Conservation (phyloP, 2,797 vertebrate genomes). For the Naso thynnoides region DNA sequence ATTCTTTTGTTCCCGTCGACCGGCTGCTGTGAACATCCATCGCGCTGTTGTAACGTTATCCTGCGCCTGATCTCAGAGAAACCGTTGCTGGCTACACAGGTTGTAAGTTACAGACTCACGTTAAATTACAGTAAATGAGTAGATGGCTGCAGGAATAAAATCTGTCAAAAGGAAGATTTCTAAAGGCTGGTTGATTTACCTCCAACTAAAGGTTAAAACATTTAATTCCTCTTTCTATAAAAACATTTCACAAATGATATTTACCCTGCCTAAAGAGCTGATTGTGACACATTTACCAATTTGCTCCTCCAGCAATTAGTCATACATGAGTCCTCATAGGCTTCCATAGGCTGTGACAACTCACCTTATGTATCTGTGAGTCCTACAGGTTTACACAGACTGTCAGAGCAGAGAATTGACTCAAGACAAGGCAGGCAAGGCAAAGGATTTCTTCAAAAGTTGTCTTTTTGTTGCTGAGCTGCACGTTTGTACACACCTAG, state of each 20-base stretch:
- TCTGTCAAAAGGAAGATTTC: not conserved
- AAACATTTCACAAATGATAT: too few relatives aligned
- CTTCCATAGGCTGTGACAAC: conserved; percentile 12
- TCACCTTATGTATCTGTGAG: not conserved
- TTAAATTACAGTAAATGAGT: conserved; percentile 9
- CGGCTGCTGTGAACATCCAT: conserved; percentile 1
- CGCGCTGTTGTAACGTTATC: conserved; percentile 18
- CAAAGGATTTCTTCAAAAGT: too few relatives aligned
- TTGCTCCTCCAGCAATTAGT: not conserved
- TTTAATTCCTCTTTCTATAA: too few relatives aligned
- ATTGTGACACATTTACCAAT: not conserved
- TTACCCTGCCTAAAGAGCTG: not conserved
- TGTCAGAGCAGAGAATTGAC: not conserved
- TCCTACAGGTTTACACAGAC: not conserved
- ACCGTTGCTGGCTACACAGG: conserved; percentile 24
- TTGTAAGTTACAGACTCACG: conserved; percentile 8
- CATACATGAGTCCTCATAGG: not conserved
- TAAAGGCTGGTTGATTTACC: not conserved
- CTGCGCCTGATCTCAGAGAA: conserved; percentile 18
- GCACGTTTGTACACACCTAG: conserved; percentile 52
- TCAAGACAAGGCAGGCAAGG: not conserved
- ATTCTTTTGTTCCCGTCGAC: conserved; percentile 26
- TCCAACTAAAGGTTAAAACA: not conserved
- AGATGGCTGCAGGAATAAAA: conserved; percentile 1
- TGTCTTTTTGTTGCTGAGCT: too few relatives aligned